These are phyloP conservation scores for Ptychadena robeensis DNA, from an alignment of 2,797 vertebrate genomes.

Conservation along the genomic window DNA sequence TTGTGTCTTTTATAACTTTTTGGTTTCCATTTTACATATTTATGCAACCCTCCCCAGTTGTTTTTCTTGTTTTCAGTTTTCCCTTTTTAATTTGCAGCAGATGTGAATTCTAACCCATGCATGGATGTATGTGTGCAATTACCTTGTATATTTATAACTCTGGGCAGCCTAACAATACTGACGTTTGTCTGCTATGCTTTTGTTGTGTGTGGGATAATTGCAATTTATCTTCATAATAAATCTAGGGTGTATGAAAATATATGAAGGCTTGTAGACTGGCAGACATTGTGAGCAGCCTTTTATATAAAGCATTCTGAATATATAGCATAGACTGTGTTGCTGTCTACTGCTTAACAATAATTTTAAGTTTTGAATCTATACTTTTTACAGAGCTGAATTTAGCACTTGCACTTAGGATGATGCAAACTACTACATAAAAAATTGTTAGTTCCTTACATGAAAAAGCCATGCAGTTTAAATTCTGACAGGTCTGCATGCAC, in stretches of 20 bases:
- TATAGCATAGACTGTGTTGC: neutral
- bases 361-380: neutral
- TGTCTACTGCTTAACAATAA: neutral
- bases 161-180: conserved; percentile 23
- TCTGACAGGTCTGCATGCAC: neutral
- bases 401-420: neutral
- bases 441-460: neutral
- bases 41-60: neutral
- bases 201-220: conserved; percentile 25
- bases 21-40: neutral
- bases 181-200: neutral
- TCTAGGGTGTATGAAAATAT: conserved; percentile 2
- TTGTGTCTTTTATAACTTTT: neutral
- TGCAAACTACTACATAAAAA: neutral
- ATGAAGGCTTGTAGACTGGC: neutral
- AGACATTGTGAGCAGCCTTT: neutral
- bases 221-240: conserved; percentile 6
- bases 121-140: conserved; percentile 38
- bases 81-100: conserved; percentile 32
- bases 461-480: neutral
- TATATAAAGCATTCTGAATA: neutral
- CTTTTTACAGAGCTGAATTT: neutral
- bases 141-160: conserved; percentile 4
- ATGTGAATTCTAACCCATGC: conserved; percentile 8
- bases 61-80: conserved; percentile 14